Evolutionary conservation across 2,113 vertebrate genomes (phyloP), one percentile per base, ranked within the genome.

Genomic region (Drymodes brunneopygia): DNA sequence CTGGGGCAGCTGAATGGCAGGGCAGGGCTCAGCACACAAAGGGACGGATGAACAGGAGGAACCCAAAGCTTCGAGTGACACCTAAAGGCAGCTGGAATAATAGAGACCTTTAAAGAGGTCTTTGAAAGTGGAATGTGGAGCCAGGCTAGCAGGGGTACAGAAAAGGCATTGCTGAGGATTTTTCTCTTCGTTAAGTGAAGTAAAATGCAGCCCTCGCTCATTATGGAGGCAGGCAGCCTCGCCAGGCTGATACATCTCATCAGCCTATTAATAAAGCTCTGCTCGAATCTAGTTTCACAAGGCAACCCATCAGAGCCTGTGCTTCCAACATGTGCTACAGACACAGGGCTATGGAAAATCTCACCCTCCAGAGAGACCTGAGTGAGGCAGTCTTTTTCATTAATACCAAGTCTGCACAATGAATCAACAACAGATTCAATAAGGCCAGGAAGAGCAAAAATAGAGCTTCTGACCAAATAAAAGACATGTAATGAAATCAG

Each of bases 381-480:
- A 94, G 82, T 79, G 84, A 93, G 89, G 87, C 81, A 90, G 91
- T 88, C 93, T 77, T 83, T 91, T 88, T 93, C 92, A 91, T 93
- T 94, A 96, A 88, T 78, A 95, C 81, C 86, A 94, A 94, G 70
- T 65, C 95, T 79, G 88, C 38, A 65, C 90, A 95, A 97, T 96
- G 95, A 96, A 97, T 96, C 95, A 96, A 97, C 93, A 97, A 96
- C 94, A 96, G 96, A 97, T 97, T 96, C 96, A 95, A 94, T 96
- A 97, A 95, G 93, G 90, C 92, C 92, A 94, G 94, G 93, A 97
- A 97, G 96, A 97, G 92, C 61, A 92, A 92, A 88, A 93, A 88
- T 92, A 92, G 94, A 95, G 85, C 94, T 97, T 96, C 95, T 93
- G 79, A 94, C 88, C 74, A 95, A 95, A 94, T 93, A 93, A 92